phyloP scores from a whole-genome alignment of 1,140 invertebrate species.

The Amyelois transitella region DNA sequence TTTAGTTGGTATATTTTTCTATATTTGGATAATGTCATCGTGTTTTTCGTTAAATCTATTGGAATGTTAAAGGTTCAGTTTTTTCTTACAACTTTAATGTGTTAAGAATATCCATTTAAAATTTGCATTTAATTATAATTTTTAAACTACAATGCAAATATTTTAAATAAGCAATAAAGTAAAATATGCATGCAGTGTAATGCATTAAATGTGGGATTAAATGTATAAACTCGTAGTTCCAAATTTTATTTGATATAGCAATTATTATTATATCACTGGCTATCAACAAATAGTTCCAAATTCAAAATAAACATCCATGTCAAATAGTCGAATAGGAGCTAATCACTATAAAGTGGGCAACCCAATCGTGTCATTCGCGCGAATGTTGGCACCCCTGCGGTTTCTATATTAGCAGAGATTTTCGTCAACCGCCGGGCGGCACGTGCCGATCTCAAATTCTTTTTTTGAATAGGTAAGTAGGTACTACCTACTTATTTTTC shows the following conservation, averaged over 20 bases:
- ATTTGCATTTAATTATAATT: no score
- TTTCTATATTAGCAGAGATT: constrained; percentile 1
- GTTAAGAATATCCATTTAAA: no score
- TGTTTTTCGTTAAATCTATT: not conserved
- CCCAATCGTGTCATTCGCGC: not conserved
- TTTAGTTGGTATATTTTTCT: not conserved
- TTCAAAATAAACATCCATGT: not conserved
- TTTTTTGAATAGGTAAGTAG: not conserved
- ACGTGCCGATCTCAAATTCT: not conserved
- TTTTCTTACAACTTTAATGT: no score
- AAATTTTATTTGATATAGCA: no score
- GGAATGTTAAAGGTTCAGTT: no score
- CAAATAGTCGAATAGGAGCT: not conserved
- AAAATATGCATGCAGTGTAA: no score
- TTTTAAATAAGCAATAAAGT: no score
- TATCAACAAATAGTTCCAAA: not conserved
- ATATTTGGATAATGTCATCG: not conserved
- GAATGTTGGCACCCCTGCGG: constrained; percentile 4
- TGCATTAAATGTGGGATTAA: no score
- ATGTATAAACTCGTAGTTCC: no score
- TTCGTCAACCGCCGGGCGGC: not conserved
- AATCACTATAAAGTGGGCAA: not conserved
- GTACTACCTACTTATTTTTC: not conserved
- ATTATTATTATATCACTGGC: no score
- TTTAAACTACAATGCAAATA: no score